Evolutionary conservation across 2,888 invertebrate genomes (phyloP), one percentile per base, ranked within the genome.

Genomic region (Phyllotreta striolata): DNA sequence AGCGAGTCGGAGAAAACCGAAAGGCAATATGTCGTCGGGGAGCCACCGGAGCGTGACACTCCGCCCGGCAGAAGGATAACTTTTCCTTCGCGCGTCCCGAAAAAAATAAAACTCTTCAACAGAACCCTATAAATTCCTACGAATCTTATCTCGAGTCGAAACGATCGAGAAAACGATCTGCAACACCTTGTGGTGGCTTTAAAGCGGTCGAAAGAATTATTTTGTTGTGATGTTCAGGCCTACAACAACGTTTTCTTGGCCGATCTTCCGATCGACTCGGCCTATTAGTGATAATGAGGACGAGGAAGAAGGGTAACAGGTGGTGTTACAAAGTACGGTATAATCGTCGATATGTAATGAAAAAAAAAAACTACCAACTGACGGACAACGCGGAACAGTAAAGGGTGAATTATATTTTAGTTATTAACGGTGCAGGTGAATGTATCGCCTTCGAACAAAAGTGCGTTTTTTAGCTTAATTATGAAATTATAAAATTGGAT

Each of bases 1-100:
- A 70, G 69, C 41, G 76, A 77, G 76, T 73, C 75, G 73, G 76
- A 75, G 70, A 74, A 70, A 77, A 77, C 76, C 74, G 77, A 74
- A 76, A 75, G 69, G 74, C 77, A 74, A 76, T 77, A 76, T 77
- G 77, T 75, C 72, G 76, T 70, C 70, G 68, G 60, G 52, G 37
- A 52, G 44, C 13, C 44, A 38, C 7, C 38, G n/a, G 24, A 60
- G 37, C 60, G 52, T 60, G 51, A 59, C 52, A n/a, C 51, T 43
- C 13, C 41, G 37, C 12, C 49, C 13, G 54, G 52, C 60, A 60
- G 60, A 60, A 52, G 60, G 60, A 60, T n/a, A n/a, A 60, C 41
- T 60, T 57, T 60, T 38, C 52, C 52, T 13, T n/a, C n/a, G n/a
- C 43, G 43, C 51, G 13, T 51, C 41, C 43, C 43, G 44, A 54